Evolutionary conservation across 2,113 vertebrate genomes (phyloP), one percentile per base, ranked within the genome.

Genomic region (Acrocephalus arundinaceus): DNA sequence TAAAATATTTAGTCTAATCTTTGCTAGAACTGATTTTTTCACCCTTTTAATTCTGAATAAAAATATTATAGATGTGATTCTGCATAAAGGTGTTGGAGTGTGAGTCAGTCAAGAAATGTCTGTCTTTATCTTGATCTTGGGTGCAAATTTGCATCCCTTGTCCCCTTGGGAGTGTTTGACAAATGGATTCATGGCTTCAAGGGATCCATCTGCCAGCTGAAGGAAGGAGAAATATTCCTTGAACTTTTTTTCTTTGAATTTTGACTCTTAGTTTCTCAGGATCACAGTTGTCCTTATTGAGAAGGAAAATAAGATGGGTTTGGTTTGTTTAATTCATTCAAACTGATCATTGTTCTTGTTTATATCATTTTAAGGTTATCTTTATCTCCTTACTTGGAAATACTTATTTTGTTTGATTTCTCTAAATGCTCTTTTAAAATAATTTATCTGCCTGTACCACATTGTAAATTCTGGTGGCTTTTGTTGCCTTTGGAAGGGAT

Each of bases 361-460:
- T 28, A 10, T 35, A 12, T 16, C 4, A 15, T 30, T 23, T 77
- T 13, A 30, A 23, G 25, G 57, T 24, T 11, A 27, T 18, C 15
- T 83, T 75, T 39, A 10, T 9, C 13, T n/a, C 24, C 27, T 55
- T n/a, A 9, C 14, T 66, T 59, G 31, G 28, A 65, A 66, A 77
- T 9, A 0, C 1, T 0, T 19, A 5, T 70, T 68, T 55, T 28
- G 11, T 73, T 88, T 62, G n/a, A 16, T 63, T 81, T 75, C 65
- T 87, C 13, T 4, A 7, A 11, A 8, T 28, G 1, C 3, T 51
- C 39, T 61, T 51, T 39, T 31, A 0, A 33, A 84, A 23, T 25
- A 1, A 15, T 61, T 17, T 11, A 59, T 76, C 33, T 79, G 41
- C 14, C 1, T 9, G 1, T 25, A 13, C 27, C 8, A 1, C 0